These are phyloP conservation scores for Nemapogon koenigi DNA, from an alignment of 2,888 invertebrate species.

Conservation along the genomic window DNA sequence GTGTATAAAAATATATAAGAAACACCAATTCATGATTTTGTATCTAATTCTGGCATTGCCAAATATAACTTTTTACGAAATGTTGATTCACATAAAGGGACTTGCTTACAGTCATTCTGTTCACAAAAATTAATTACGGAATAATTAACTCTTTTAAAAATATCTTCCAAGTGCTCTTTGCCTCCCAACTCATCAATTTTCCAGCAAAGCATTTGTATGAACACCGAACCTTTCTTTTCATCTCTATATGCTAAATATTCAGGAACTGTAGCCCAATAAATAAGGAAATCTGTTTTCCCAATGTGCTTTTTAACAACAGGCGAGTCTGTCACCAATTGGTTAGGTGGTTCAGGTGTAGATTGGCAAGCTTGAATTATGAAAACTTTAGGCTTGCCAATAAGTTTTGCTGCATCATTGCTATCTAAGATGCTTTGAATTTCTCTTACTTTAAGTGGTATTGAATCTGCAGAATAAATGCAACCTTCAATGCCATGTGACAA, in stretches of 20 bases:
- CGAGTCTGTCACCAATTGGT: conserved; percentile 33
- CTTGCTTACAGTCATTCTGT: conserved; percentile 28
- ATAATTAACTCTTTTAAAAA: conserved; percentile 42
- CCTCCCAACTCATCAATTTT: conserved; percentile 26
- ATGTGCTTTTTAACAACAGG: conserved; percentile 22
- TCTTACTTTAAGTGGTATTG: conserved; percentile 43
- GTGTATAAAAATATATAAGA: not conserved
- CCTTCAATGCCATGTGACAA: conserved; percentile 50
- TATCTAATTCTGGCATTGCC: conserved; percentile 19
- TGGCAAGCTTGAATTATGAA: conserved; percentile 53
- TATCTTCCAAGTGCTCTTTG: conserved; percentile 36
- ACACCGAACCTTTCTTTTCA: conserved; percentile 39
- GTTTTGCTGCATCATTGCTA: conserved; percentile 29
- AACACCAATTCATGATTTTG: too few relatives aligned
- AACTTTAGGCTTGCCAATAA: conserved; percentile 42
- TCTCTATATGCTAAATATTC: conserved; percentile 45
- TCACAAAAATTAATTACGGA: conserved; percentile 29
- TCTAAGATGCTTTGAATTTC: conserved; percentile 43
- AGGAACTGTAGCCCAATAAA: conserved; percentile 52
- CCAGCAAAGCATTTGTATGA: conserved; percentile 42
- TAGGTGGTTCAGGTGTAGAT: conserved; percentile 23
- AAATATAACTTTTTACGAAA: conserved; percentile 44
- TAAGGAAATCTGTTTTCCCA: conserved; percentile 39
- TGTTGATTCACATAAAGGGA: conserved; percentile 40
- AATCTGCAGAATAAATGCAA: conserved; percentile 47